These are phyloP conservation scores for Xerus rutilus DNA, from an alignment of 2,797 vertebrate species.

Conservation along the genomic window DNA sequence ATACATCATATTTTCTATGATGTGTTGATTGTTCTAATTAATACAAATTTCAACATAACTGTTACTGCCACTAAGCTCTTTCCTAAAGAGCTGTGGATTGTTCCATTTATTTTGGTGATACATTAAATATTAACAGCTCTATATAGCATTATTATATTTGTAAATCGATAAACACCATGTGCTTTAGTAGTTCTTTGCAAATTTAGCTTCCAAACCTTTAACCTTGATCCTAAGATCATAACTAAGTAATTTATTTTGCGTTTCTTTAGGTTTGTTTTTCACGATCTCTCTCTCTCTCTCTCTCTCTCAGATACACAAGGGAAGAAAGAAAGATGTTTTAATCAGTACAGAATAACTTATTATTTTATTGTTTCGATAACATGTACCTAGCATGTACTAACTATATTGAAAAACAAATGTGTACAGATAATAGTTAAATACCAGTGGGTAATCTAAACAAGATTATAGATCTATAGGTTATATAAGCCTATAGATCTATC, in stretches of 20 bases:
- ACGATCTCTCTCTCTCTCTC: background rate
- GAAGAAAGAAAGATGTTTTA: background rate
- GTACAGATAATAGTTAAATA: background rate
- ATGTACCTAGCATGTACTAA: background rate
- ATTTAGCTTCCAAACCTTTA: slow-evolving; percentile 12
- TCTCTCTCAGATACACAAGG: too few relatives aligned
- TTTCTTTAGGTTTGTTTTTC: background rate
- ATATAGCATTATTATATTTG: background rate
- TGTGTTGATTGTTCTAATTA: background rate
- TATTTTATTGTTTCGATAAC: background rate
- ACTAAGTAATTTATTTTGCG: background rate
- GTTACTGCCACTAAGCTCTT: background rate
- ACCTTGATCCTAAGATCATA: background rate
- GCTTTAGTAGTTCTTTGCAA: background rate
- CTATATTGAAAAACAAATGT: background rate
- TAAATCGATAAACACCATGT: background rate
- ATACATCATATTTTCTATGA: background rate
- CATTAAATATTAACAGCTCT: background rate
- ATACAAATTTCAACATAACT: background rate
- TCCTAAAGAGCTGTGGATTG: background rate
- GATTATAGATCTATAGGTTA: background rate
- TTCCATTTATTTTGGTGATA: background rate
- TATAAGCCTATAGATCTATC: too few relatives aligned
- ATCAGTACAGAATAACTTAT: background rate
- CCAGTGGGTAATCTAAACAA: background rate